A percentile compares a stretch with the other conserved stretches of the same genome.
Conservation (phyloP, 1,140 invertebrate species). For the Aricia agestis region DNA sequence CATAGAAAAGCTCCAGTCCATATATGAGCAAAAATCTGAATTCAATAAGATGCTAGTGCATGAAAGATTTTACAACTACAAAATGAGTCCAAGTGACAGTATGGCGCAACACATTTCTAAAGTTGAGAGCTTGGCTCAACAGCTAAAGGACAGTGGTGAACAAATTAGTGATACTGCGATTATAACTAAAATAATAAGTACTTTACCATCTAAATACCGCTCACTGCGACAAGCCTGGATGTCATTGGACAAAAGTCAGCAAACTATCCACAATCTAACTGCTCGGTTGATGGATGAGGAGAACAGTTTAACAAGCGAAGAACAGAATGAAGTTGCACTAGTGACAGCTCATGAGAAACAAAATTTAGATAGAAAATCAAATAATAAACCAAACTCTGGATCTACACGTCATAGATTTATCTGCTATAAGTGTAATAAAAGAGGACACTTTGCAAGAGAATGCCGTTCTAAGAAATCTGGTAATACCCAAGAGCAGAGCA, state of each 20-base stretch:
- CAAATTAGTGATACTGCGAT: conserved; percentile 47
- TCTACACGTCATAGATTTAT: conserved; percentile 22
- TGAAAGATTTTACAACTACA: conserved; percentile 49
- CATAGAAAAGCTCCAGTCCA: conserved; percentile 28
- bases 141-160: conserved; percentile 45
- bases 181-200: conserved; percentile 49
- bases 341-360: conserved; percentile 28
- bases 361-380: conserved; percentile 14
- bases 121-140: conserved; percentile 45
- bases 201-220: conserved; percentile 42
- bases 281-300: conserved; percentile 55
- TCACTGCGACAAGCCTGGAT: conserved; percentile 54
- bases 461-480: conserved; percentile 16
- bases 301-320: conserved; percentile 31
- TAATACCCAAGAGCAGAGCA: not conserved
- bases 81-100: conserved; percentile 42
- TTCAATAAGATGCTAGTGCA: conserved; percentile 43
- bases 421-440: conserved; percentile 31
- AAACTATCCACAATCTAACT: conserved; percentile 51
- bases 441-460: conserved; percentile 30
- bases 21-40: conserved; percentile 25
- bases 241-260: conserved; percentile 45
- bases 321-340: conserved; percentile 31
- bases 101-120: conserved; percentile 55
- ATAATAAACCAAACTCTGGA: too few relatives aligned